Evolutionary conservation across 1,140 invertebrate genomes (phyloP), one percentile per base, ranked within the genome.

Genomic region (Heliothis subflexa): DNA sequence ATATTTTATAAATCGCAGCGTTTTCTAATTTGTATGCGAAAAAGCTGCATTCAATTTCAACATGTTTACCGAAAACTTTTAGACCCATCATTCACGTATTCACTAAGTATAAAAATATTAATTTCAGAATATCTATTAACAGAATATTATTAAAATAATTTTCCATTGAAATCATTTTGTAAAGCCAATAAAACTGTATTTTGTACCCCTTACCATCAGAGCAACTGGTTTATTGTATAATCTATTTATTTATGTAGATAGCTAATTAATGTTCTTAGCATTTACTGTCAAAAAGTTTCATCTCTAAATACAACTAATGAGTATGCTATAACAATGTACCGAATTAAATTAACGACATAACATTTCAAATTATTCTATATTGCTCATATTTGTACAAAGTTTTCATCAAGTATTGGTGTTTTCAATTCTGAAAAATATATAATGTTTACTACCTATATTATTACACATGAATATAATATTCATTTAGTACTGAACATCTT

Each of bases 361-460:
- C 87, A 89, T 91, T 89, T 91, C 78, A 91, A 79, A 91, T 83
- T 91, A 90, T 88, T 88, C 90, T 93, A 94, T 94, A 94, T 94
- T 94, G 93, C 93, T 94, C 89, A 89, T 90, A 86, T 93, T 93
- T 93, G 93, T 93, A 93, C 92, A 93, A 93, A 92, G 92, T 94
- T 94, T 91, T 91, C 90, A 86, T 91, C 81, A 90, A 88, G 86
- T 91, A 91, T 94, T 94, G 93, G 93, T 94, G 92, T 93, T 93
- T 64, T 80, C 88, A 89, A 88, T 90, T 93, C 86, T 86, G 86
- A 91, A 93, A 77, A 89, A 91, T 92, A 92, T 73, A 62, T 66
- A 80, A 81, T 86, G 76, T 88, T 86, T 90, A 89, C 82, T 91
- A n/a, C n/a, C n/a, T n/a, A 88, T 92, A 87, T 83, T 89, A 90